These are phyloP conservation scores for Sycophaga agraensis DNA, from an alignment of 1,140 invertebrate species.

Conservation along the genomic window DNA sequence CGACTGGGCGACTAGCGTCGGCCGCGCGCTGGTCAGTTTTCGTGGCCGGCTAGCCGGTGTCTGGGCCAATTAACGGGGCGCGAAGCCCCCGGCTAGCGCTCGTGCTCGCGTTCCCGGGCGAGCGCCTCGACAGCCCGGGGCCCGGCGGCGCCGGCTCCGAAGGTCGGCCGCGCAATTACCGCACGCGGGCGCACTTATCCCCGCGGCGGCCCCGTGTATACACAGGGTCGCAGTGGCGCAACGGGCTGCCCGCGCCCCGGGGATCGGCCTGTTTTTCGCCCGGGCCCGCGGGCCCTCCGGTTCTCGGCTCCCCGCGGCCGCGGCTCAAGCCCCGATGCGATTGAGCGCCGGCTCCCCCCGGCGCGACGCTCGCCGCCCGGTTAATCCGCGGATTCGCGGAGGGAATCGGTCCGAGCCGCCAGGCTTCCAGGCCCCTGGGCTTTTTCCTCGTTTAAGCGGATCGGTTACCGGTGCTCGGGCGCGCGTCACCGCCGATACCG, in stretches of 20 bases:
- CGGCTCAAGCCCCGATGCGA: constrained; percentile 26
- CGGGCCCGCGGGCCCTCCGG: not conserved
- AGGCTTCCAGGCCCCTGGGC: no score
- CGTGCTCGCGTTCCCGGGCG: not conserved
- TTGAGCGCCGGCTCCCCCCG: not conserved
- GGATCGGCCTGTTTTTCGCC: not conserved
- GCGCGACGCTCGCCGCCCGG: not conserved
- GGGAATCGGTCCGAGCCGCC: no score
- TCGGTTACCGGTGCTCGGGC: no score
- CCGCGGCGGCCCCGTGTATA: constrained; percentile 12
- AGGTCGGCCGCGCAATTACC: constrained; percentile 11
- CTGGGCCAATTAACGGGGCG: not conserved
- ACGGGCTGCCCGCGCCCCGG: not conserved
- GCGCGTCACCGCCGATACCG: no score
- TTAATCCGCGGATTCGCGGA: not conserved
- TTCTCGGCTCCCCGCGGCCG: no score
- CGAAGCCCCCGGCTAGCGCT: not conserved
- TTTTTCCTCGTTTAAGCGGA: no score
- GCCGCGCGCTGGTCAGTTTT: constrained; percentile 2
- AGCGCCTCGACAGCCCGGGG: no score
- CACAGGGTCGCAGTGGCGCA: constrained; percentile 33
- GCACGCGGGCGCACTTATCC: not conserved
- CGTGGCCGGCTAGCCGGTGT: not conserved
- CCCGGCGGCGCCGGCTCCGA: no score
- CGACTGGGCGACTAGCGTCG: no score